Evolutionary conservation across 1,140 invertebrate species (phyloP).

Genomic region (Harpegnathos saltator): DNA sequence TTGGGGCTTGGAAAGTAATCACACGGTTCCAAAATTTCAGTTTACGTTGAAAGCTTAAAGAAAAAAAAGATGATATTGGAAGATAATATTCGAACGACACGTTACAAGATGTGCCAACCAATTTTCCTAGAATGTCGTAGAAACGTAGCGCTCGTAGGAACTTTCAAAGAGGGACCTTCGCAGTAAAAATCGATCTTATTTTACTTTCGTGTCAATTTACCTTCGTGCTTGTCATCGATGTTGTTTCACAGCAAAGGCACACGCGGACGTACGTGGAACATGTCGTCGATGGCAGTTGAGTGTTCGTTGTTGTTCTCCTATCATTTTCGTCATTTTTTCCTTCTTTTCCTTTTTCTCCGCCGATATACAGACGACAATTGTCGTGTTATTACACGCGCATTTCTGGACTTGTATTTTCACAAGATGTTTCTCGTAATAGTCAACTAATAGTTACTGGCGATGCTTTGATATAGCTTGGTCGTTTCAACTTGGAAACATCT

Average conservation of each 20-base stretch:
- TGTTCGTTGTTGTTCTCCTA: not conserved
- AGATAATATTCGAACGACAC: no score
- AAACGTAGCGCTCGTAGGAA: not conserved
- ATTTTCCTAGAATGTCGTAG: not conserved
- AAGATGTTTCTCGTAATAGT: no score
- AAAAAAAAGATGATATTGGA: no score
- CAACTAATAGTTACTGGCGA: no score
- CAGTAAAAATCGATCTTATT: constrained; percentile 8
- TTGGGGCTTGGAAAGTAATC: no score
- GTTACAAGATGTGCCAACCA: no score
- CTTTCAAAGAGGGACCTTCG: not conserved
- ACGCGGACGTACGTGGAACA: not conserved
- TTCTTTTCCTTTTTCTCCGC: not conserved
- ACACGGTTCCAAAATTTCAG: no score
- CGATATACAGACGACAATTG: not conserved
- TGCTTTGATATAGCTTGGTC: no score
- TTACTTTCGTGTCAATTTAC: constrained; percentile 10
- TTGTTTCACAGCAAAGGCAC: constrained; percentile 15
- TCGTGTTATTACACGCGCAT: not conserved
- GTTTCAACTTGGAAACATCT: no score
- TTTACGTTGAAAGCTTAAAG: no score
- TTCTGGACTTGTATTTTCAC: no score
- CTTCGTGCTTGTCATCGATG: constrained; percentile 17
- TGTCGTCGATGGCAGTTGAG: not conserved
- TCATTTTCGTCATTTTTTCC: not conserved